Evolutionary conservation across 2,797 vertebrate genomes (phyloP).

Genomic region (Pseudochirops corinnae): DNA sequence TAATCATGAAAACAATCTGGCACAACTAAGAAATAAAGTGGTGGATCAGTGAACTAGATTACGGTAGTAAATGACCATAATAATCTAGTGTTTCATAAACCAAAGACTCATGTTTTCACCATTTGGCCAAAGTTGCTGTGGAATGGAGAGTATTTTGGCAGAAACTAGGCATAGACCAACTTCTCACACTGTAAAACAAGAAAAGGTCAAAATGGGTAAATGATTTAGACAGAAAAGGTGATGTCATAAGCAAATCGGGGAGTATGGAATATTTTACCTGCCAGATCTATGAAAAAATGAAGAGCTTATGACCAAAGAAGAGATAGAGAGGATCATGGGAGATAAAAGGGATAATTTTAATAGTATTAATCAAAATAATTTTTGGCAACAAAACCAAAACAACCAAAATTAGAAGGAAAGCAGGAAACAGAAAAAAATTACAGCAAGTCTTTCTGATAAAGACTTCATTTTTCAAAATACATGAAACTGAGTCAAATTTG

Average conservation of each 20-base stretch:
- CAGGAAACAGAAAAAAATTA: too few relatives aligned
- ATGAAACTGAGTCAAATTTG: too few relatives aligned
- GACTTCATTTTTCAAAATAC: too few relatives aligned
- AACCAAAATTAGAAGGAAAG: too few relatives aligned
- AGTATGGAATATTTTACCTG: neutral
- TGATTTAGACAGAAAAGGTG: neutral
- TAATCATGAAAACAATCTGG: neutral
- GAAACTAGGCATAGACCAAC: neutral
- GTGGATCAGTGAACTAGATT: neutral
- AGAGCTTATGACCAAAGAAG: too few relatives aligned
- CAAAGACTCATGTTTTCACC: neutral
- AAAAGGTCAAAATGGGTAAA: neutral
- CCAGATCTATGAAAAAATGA: too few relatives aligned
- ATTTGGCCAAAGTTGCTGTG: neutral
- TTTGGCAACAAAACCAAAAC: too few relatives aligned
- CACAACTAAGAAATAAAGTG: neutral
- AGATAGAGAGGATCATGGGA: too few relatives aligned
- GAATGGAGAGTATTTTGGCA: neutral
- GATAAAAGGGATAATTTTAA: too few relatives aligned
- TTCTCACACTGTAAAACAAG: neutral
- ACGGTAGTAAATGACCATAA: neutral
- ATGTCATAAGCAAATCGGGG: neutral
- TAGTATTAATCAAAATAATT: too few relatives aligned
- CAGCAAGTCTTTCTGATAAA: too few relatives aligned
- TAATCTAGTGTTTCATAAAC: neutral